phyloP scores from a whole-genome alignment of 2,888 invertebrate species.

The Leptopilina syphax region DNA sequence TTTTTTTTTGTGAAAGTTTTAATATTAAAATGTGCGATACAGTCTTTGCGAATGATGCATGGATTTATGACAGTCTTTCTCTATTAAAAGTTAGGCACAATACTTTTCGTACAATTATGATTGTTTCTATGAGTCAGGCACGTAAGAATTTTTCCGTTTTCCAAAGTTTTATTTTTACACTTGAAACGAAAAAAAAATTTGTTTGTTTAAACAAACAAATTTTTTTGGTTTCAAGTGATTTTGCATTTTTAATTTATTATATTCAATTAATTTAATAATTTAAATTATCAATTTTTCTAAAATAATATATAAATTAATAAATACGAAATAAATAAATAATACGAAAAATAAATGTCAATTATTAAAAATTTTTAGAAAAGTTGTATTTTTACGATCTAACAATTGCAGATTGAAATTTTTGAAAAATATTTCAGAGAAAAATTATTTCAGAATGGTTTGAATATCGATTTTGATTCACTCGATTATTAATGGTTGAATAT shows the following conservation, averaged over 20 bases:
- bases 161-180: background rate
- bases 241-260: too few species aligned
- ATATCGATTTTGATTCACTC: slow-evolving; percentile 6
- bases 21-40: background rate
- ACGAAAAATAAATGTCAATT: too few species aligned
- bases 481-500: slow-evolving; percentile 2
- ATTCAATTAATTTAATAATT: too few species aligned
- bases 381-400: too few species aligned
- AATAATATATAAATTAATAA: too few species aligned
- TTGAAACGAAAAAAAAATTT: too few species aligned
- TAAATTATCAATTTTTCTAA: too few species aligned
- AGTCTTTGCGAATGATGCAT: slow-evolving; percentile 19
- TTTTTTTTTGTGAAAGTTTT: background rate
- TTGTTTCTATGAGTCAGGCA: slow-evolving; percentile 38
- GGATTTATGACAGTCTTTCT: slow-evolving; percentile 25
- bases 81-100: slow-evolving; percentile 37
- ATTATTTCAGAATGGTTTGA: background rate
- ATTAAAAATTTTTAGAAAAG: too few species aligned
- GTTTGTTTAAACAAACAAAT: too few species aligned
- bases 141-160: slow-evolving; percentile 16
- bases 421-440: background rate
- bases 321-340: too few species aligned
- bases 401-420: background rate
- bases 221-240: too few species aligned
- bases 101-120: slow-evolving; percentile 31